Percentiles rank a stretch among this genome's conserved stretches.
phyloP scores from a whole-genome alignment of 92 coral and sea anemone species.

The Metridium senile region DNA sequence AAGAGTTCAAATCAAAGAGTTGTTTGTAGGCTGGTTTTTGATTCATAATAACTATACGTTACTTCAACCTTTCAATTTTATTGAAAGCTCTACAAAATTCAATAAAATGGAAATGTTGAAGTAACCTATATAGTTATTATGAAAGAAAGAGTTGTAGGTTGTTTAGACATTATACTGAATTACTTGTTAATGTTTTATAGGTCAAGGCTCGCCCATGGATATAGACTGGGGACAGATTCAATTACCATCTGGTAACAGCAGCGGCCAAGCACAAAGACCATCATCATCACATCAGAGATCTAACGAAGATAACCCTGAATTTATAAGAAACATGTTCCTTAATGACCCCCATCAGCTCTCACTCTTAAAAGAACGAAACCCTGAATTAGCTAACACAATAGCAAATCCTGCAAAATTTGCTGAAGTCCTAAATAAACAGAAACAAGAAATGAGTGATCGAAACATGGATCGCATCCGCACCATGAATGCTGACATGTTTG shows the following conservation, averaged over 20 bases:
- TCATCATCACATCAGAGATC: slow-evolving; percentile 23
- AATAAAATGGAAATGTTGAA: no score
- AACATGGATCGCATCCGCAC: slow-evolving; percentile 88
- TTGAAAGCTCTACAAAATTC: no score
- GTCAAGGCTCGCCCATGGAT: slow-evolving; percentile 22
- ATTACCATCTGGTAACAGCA: slow-evolving; percentile 37
- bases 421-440: slow-evolving; percentile 69
- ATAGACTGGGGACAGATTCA: slow-evolving; percentile 88
- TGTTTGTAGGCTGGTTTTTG: no score
- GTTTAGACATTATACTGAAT: no score
- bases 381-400: slow-evolving; percentile 89
- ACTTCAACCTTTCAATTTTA: no score
- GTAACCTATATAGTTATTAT: no score
- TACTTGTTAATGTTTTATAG: not conserved
- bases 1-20: no score
- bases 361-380: slow-evolving; percentile 84
- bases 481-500: slow-evolving; percentile 92
- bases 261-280: slow-evolving; percentile 22
- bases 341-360: slow-evolving; percentile 89
- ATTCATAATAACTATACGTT: no score
- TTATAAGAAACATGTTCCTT: slow-evolving; percentile 82
- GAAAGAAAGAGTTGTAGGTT: no score
- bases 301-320: slow-evolving; percentile 71
- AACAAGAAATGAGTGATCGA: slow-evolving; percentile 77
- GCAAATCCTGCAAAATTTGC: slow-evolving; percentile 80